Percentiles rank a stretch among this genome's conserved stretches.
Conservation (phyloP, 2,888 invertebrate genomes). For the Drosophila nigricruria region DNA sequence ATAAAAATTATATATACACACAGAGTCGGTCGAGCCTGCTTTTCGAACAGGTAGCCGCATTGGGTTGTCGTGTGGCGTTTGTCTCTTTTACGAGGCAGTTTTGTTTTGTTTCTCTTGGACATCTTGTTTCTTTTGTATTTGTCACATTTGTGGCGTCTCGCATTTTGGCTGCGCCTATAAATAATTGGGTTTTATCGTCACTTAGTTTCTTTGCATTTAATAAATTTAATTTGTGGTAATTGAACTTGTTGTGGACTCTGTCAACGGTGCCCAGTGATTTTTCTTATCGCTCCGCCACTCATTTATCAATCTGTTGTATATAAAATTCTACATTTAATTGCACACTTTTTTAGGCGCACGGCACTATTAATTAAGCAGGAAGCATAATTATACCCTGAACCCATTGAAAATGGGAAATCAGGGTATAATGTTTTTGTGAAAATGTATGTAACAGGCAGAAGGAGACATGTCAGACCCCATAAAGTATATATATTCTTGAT, state of each 20-base stretch:
- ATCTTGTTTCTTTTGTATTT: slow-evolving; percentile 33
- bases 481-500: too few species aligned
- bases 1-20: slow-evolving; percentile 33
- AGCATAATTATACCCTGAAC: too few species aligned
- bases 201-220: slow-evolving; percentile 63
- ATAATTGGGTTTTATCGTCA: slow-evolving; percentile 72
- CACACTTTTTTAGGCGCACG: slow-evolving; percentile 45
- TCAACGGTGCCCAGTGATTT: slow-evolving; percentile 28
- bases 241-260: slow-evolving; percentile 56
- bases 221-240: slow-evolving; percentile 79
- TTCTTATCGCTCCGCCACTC: slow-evolving; percentile 18
- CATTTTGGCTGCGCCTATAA: slow-evolving; percentile 69
- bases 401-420: too few species aligned
- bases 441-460: too few species aligned
- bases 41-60: slow-evolving; percentile 48
- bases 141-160: slow-evolving; percentile 35
- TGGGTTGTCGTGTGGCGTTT: slow-evolving; percentile 44
- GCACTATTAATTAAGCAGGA: slow-evolving; percentile 48
- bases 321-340: slow-evolving; percentile 56
- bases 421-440: too few species aligned
- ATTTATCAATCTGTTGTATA: slow-evolving; percentile 49
- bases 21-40: slow-evolving; percentile 3
- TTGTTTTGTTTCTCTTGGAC: slow-evolving; percentile 8
- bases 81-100: slow-evolving; percentile 56
- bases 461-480: too few species aligned